Conservation (phyloP, 2,113 vertebrate genomes). For the Corapipo altera region DNA sequence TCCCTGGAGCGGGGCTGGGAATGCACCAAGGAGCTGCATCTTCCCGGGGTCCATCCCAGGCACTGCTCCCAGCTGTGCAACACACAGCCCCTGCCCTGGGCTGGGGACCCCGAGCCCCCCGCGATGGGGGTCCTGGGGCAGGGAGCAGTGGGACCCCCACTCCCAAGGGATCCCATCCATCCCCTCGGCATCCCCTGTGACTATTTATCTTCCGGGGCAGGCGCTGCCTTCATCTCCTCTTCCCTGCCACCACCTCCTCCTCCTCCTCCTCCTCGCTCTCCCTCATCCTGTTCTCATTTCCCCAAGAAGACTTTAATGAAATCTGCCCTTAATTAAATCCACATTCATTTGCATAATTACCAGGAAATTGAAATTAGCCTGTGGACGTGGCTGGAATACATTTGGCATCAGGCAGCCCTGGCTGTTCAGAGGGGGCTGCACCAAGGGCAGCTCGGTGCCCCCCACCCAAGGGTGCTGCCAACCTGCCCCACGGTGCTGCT, state of each 20-base stretch:
- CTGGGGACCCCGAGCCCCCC: background rate
- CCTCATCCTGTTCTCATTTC: constrained; percentile 32
- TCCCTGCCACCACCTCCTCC: background rate
- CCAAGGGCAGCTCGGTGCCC: background rate
- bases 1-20: background rate
- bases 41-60: accelerated
- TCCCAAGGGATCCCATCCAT: background rate
- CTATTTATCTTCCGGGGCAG: background rate
- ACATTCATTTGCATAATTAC: constrained; percentile 71
- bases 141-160: background rate
- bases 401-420: background rate
- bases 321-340: constrained; percentile 73
- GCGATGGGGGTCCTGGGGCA: accelerated
- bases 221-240: background rate
- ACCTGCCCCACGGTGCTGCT: background rate
- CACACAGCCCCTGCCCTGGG: accelerated
- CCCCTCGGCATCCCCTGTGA: background rate
- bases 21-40: accelerated
- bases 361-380: constrained; percentile 69
- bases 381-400: constrained; percentile 43
- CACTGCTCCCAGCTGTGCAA: accelerated
- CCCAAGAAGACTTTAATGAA: constrained; percentile 66
- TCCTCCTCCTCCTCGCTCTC: background rate
- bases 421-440: background rate
- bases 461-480: background rate